A percentile compares a stretch with the other conserved stretches of the same genome.
These are phyloP conservation scores for Tetrapedia diversipes DNA, from an alignment of 2,888 invertebrate species.

Conservation along the genomic window DNA sequence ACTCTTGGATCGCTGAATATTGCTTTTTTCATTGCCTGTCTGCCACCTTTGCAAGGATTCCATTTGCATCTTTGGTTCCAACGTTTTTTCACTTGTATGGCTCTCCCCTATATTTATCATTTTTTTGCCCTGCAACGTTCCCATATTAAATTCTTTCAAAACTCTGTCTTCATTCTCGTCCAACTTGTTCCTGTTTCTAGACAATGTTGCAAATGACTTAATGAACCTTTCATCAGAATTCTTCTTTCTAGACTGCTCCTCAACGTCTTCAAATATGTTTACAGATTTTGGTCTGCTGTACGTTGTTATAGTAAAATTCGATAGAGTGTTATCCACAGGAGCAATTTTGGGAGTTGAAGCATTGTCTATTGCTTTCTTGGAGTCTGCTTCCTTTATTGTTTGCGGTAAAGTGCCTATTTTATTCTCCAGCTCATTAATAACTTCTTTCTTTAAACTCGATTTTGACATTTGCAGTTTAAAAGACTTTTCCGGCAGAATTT, in stretches of 20 bases:
- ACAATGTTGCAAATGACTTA: slow-evolving; percentile 64
- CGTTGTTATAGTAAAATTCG: slow-evolving; percentile 80
- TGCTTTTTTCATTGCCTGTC: slow-evolving; percentile 49
- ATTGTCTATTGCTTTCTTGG: slow-evolving; percentile 26
- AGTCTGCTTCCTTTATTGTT: slow-evolving; percentile 53
- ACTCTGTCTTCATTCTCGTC: slow-evolving; percentile 8
- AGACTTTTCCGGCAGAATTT: neutral
- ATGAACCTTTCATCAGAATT: slow-evolving; percentile 59
- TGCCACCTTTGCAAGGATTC: slow-evolving; percentile 46
- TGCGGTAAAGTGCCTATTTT: slow-evolving; percentile 70
- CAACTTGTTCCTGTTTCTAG: slow-evolving; percentile 56
- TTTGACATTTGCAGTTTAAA: neutral
- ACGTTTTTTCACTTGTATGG: slow-evolving; percentile 6
- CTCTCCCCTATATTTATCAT: neutral
- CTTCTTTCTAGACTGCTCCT: slow-evolving; percentile 44
- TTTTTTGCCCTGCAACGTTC: slow-evolving; percentile 8
- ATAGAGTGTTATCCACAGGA: slow-evolving; percentile 77
- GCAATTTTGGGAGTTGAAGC: slow-evolving; percentile 73
- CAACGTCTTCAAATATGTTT: slow-evolving; percentile 76
- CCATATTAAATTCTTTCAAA: neutral
- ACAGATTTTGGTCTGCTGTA: slow-evolving; percentile 76
- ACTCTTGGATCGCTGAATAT: slow-evolving; percentile 78
- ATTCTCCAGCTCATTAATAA: slow-evolving; percentile 75
- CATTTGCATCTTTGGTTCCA: slow-evolving; percentile 57
- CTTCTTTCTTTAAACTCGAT: slow-evolving; percentile 69